These are phyloP conservation scores for Poeciliopsis presidionis DNA, from an alignment of 2,797 vertebrate genomes.

Conservation along the genomic window DNA sequence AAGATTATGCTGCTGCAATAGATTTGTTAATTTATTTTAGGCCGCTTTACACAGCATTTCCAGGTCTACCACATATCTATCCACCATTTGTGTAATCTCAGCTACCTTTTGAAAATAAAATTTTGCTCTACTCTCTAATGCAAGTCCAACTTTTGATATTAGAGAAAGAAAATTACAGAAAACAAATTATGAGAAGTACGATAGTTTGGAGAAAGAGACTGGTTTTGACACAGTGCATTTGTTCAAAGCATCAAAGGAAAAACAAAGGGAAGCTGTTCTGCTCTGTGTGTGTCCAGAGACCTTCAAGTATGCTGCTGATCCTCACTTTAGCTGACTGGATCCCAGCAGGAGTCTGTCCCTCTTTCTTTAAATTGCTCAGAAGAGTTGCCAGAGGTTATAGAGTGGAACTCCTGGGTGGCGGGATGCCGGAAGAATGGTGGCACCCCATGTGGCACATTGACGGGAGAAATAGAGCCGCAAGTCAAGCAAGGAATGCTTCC, in stretches of 20 bases:
- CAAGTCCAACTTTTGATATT: background rate
- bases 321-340: conserved; percentile 22
- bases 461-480: conserved; percentile 45
- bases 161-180: conserved; percentile 3
- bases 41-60: background rate
- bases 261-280: background rate
- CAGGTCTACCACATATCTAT: background rate
- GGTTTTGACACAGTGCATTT: background rate
- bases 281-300: conserved; percentile 11
- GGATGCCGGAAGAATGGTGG: conserved; percentile 24
- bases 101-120: background rate
- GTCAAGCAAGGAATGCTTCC: conserved; percentile 54
- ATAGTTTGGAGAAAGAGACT: background rate
- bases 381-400: conserved; percentile 30
- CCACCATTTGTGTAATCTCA: background rate
- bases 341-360: conserved; percentile 12
- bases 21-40: background rate
- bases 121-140: background rate
- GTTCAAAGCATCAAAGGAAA: background rate
- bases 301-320: conserved; percentile 10
- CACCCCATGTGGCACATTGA: conserved; percentile 29
- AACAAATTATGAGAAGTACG: background rate
- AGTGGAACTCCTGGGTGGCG: conserved; percentile 29
- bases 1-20: background rate
- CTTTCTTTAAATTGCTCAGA: conserved; percentile 12